Base-by-base conservation (phyloP, 2,113 vertebrate genomes). In the Bufo gargarizans region DNA sequence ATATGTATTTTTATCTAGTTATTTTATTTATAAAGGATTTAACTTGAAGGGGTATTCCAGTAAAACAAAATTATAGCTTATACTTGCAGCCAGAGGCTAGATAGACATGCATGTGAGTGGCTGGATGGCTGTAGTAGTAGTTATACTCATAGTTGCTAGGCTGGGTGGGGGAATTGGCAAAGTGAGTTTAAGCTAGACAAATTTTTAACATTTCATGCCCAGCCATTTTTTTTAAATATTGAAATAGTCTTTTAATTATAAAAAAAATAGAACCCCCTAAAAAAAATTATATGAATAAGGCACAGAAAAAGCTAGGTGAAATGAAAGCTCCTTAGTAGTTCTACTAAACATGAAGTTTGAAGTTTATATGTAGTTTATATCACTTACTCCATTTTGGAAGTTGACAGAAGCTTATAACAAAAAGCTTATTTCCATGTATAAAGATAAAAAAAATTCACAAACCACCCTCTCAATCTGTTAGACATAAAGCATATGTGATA, bases 241-340 rank as follows among this genome's bases (percentile, higher is more conserved):
- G 33, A 33, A 33, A 33, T 33, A 33, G 33, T 33, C 33, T 33
- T 33, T 33, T 33, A 33, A 33, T 33, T 33, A 33, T 1, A 33
- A 33, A 33, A 33, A 33, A 33, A 1, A n/a, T n/a, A n/a, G 33
- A 0, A 33, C 33, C 33, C 33, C 33, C 33, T 10, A 88, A 81
- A 81, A 71, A 47, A 20, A 71, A 87, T 45, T 69, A 61, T 69
- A 61, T 12, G 61, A 9, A 61, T 61, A 11, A 61, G 4, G 17
- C 67, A 76, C 4, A 76, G 47, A 63, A 74, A 88, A 88, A 17
- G 78, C 63, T 88, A 74, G 20, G 14, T 82, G 17, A 77, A 88
- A 58, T 65, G 14, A 88, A 76, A 53, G 67, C 67, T 55, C 19
- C 17, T 33, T 43, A n/a, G 82, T 83, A 88, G 56, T 45, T 74